Base-by-base conservation (phyloP, 2,113 vertebrate species). In the Neotoma lepida region DNA sequence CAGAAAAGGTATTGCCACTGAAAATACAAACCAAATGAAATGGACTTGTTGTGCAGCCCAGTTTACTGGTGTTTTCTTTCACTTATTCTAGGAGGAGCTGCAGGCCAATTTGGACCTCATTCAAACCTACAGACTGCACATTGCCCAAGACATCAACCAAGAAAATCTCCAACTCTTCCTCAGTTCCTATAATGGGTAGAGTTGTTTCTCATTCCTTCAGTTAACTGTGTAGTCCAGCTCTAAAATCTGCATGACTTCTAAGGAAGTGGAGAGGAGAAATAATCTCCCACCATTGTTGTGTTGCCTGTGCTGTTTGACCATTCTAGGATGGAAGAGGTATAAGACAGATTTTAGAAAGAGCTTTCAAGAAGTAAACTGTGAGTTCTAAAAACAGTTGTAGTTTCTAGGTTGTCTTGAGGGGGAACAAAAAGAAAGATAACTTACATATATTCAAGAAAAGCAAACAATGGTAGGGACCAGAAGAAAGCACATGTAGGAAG, bases 111-210 rank as follows among this genome's bases (percentile, higher is more conserved):
- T 99, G 96, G 99, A 99, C 97, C 98, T 99, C 95, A 98, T 99
- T 97, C 99, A 99, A 98, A 99, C 99, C 0, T 99, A 99, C 98
- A 98, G 99, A 94, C 98, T 99, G 81, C 99, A 99, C 97, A 98
- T 99, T 6, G 99, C 99, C 1, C 99, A 99, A 97, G 99, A 99
- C 66, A 99, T 99, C 77, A 99, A 99, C 77, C 99, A 99, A 96
- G 99, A 99, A 9, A 99, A 99, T 97, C 98, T 99, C 89, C 98
- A 98, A 51, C 98, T 99, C 86, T 99, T 99, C 96, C 98, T 98
- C 97, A 98, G 97, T 82, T 99, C 99, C 71, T 99, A 99, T 95
- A 99, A 99, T 96, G 98, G 99, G 99, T 99, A 98, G 18, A 91
- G 66, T 94, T 73, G 24, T 61, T 85, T 94, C 33, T 22, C 80